Percentiles rank a stretch among this genome's conserved stretches.
Conservation (phyloP, 2,113 vertebrate species). For the Phalacrocorax carbo region DNA sequence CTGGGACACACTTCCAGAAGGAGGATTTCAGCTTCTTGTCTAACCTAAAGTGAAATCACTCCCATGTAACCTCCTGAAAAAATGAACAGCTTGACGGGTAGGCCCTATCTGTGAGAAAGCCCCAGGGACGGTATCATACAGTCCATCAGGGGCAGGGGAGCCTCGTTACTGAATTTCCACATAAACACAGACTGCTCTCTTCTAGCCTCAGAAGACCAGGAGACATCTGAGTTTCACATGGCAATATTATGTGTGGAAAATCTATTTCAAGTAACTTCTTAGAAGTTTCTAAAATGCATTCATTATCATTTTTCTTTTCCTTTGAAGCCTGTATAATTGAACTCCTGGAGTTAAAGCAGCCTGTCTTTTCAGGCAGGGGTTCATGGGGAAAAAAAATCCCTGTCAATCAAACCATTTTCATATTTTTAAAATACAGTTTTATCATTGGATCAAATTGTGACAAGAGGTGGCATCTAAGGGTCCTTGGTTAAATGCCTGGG, state of each 20-base stretch:
- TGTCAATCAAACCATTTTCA: background rate
- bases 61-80: background rate
- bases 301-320: constrained; percentile 25
- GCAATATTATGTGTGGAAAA: background rate
- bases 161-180: background rate
- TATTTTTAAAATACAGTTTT: background rate
- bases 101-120: background rate
- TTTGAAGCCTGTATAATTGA: constrained; percentile 20
- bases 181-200: background rate
- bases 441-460: background rate
- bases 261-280: constrained; percentile 43
- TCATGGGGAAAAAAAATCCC: background rate
- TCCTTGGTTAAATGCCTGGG: background rate
- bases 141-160: background rate
- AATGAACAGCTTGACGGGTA: background rate
- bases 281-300: constrained; percentile 46
- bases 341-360: constrained; percentile 3
- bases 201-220: background rate
- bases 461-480: background rate
- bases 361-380: constrained; percentile 9
- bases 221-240: background rate
- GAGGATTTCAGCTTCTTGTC: background rate
- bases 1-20: background rate
- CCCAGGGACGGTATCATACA: background rate
- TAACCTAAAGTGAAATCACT: background rate